Evolutionary conservation across 2,113 vertebrate species (phyloP).

Genomic region (Antennarius striatus): DNA sequence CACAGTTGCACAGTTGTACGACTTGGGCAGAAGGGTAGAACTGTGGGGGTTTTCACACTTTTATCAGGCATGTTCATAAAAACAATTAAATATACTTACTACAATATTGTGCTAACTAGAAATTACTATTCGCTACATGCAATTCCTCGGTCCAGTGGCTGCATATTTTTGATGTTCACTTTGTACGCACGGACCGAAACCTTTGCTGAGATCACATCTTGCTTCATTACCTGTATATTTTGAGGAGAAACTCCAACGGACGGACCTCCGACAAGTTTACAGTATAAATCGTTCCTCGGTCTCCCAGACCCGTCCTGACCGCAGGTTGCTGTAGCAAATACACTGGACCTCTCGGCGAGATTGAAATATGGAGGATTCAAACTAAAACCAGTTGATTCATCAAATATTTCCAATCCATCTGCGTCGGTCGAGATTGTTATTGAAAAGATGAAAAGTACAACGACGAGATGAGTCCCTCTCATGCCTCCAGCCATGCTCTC

Average conservation of each 20-base stretch:
- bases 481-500: slow-evolving; percentile 74
- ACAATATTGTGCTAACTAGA: neutral
- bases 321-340: slow-evolving; percentile 90
- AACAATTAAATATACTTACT: neutral
- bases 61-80: neutral
- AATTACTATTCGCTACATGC: neutral
- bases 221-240: slow-evolving; percentile 85
- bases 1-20: slow-evolving; percentile 31
- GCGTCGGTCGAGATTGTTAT: slow-evolving; percentile 40
- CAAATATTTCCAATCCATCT: slow-evolving; percentile 46
- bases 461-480: slow-evolving; percentile 56
- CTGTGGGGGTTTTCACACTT: slow-evolving; percentile 1
- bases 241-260: slow-evolving; percentile 72
- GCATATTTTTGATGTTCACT: neutral
- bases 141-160: neutral
- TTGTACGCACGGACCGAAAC: neutral
- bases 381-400: slow-evolving; percentile 72
- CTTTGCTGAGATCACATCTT: neutral
- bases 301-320: slow-evolving; percentile 80
- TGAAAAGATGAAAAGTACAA: slow-evolving; percentile 26
- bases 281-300: slow-evolving; percentile 84
- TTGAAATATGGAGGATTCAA: slow-evolving; percentile 91
- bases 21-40: slow-evolving; percentile 9
- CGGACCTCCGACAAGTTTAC: slow-evolving; percentile 91
- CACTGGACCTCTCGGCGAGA: slow-evolving; percentile 80